Percentiles rank a stretch among this genome's conserved stretches.
These are phyloP conservation scores for Rattus rattus DNA, from an alignment of 2,113 vertebrate species.

Conservation along the genomic window DNA sequence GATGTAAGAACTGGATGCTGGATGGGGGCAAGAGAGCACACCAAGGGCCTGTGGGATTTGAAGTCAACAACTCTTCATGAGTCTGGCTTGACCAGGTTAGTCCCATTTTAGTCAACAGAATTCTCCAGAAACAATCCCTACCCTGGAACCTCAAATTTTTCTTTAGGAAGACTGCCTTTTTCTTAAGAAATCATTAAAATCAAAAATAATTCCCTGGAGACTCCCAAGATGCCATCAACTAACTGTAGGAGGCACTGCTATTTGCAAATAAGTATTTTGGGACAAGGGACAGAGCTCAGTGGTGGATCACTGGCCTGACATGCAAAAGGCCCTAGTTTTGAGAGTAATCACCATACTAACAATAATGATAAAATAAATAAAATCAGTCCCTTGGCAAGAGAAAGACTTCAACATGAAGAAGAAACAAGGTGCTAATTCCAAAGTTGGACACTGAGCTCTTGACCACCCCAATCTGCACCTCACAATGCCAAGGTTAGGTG, in stretches of 20 bases:
- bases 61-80: fast-evolving
- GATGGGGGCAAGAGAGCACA: not conserved
- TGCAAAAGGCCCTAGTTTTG: not conserved
- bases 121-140: not conserved
- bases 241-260: not conserved
- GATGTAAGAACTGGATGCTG: too few relatives aligned
- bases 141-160: not conserved
- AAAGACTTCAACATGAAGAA: fast-evolving
- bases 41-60: fast-evolving
- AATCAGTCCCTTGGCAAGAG: not conserved
- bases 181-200: conserved; percentile 13
- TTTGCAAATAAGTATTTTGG: not conserved
- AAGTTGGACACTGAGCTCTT: not conserved
- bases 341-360: not conserved
- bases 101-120: not conserved
- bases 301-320: not conserved
- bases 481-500: not conserved
- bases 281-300: not conserved
- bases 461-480: not conserved
- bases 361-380: not conserved
- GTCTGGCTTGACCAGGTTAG: too few relatives aligned
- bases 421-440: not conserved
- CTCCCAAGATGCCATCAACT: not conserved
- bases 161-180: not conserved
- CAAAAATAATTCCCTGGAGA: not conserved